These are phyloP conservation scores for Melinaea menophilus DNA, from an alignment of 2,888 invertebrate species.

Conservation along the genomic window DNA sequence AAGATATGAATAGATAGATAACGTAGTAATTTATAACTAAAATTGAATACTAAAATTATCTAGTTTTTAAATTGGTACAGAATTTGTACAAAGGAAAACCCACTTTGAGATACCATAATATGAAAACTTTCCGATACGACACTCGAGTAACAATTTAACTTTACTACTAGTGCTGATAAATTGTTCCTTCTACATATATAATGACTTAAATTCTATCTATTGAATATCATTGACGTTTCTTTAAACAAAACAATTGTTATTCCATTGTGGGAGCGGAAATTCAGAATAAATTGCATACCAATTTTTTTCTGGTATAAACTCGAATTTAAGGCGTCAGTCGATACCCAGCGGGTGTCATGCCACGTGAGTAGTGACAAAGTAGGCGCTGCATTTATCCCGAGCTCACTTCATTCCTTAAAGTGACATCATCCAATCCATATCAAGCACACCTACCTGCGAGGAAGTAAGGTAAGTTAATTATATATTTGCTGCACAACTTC, in stretches of 20 bases:
- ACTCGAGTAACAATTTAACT: too few species aligned
- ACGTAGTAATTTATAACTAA: too few species aligned
- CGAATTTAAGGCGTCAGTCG: conserved; percentile 12
- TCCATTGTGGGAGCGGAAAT: neutral
- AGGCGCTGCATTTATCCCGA: neutral
- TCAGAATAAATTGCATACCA: conserved; percentile 18
- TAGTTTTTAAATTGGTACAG: too few species aligned
- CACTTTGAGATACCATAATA: too few species aligned
- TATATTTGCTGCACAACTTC: conserved; percentile 27
- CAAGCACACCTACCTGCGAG: conserved; percentile 24
- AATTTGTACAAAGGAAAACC: too few species aligned
- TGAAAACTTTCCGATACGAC: too few species aligned
- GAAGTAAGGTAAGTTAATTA: conserved; percentile 38
- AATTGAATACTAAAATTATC: too few species aligned
- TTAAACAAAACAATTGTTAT: neutral
- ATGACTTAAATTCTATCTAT: too few species aligned
- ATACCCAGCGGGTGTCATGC: conserved; percentile 8
- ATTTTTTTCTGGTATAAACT: conserved; percentile 12
- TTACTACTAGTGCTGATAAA: too few species aligned
- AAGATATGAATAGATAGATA: too few species aligned
- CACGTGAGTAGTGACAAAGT: conserved; percentile 16
- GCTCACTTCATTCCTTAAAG: conserved; percentile 1
- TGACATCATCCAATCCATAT: conserved; percentile 9
- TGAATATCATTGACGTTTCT: too few species aligned
- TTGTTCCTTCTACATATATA: too few species aligned